Conservation (phyloP, 2,797 vertebrate genomes). For the Xiphophorus birchmanni region DNA sequence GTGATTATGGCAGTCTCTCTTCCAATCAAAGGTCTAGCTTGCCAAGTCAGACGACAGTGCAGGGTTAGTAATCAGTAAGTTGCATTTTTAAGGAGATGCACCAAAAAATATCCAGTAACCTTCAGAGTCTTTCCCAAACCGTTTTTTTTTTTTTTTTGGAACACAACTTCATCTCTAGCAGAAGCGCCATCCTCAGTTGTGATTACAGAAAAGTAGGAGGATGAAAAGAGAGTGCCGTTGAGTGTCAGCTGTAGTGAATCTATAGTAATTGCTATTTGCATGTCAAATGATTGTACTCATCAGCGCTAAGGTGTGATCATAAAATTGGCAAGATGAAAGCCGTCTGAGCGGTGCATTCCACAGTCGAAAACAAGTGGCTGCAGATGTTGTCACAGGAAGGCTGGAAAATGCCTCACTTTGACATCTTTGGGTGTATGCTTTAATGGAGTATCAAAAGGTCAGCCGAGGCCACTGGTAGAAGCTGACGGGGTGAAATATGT, state of each 20-base stretch:
- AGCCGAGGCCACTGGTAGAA: slow-evolving; percentile 54
- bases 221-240: slow-evolving; percentile 39
- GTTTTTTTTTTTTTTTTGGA: background rate
- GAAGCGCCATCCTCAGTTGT: slow-evolving; percentile 41
- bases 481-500: slow-evolving; percentile 75
- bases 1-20: slow-evolving; percentile 76
- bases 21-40: slow-evolving; percentile 77
- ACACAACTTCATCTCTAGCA: slow-evolving; percentile 38
- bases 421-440: background rate
- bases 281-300: slow-evolving; percentile 61
- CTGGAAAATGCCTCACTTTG: slow-evolving; percentile 17
- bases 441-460: slow-evolving; percentile 51
- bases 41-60: slow-evolving; percentile 61
- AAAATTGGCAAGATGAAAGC: slow-evolving; percentile 30
- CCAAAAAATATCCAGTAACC: slow-evolving; percentile 57
- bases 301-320: slow-evolving; percentile 37
- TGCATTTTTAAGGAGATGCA: slow-evolving; percentile 60
- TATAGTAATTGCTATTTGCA: slow-evolving; percentile 67
- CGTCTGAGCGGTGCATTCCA: background rate
- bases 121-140: slow-evolving; percentile 25
- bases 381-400: slow-evolving; percentile 13
- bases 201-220: slow-evolving; percentile 46
- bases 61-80: slow-evolving; percentile 71
- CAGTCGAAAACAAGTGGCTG: slow-evolving; percentile 2
- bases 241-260: slow-evolving; percentile 49